These are phyloP conservation scores for Pelagia noctiluca DNA, from an alignment of 30 jellyfish, hydroid and myxozoan genomes.

Conservation along the genomic window DNA sequence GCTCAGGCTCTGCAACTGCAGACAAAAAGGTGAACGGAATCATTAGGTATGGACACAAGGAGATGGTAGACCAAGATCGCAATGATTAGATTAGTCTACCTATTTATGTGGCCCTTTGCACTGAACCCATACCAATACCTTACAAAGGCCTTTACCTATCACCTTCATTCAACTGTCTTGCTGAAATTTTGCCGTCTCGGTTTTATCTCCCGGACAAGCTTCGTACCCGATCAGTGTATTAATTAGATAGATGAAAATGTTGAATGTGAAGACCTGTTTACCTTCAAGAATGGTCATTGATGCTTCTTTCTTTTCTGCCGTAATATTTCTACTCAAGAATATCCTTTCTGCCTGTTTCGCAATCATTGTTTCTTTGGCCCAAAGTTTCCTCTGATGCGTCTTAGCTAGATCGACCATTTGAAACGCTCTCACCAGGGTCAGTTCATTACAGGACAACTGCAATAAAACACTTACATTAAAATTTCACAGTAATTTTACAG, in stretches of 20 bases:
- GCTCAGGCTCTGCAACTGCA: no score
- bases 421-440: slow-evolving; percentile 21
- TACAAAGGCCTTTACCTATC: no score
- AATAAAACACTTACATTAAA: no score
- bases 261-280: background rate
- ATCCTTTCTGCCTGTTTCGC: slow-evolving; percentile 35
- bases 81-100: no score
- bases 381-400: slow-evolving; percentile 18
- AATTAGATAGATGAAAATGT: background rate
- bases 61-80: no score
- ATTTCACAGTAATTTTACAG: no score
- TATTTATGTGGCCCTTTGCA: no score
- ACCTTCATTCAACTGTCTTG: no score
- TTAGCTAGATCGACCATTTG: slow-evolving; percentile 9
- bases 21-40: no score
- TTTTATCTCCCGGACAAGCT: background rate
- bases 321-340: background rate
- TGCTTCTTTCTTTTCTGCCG: slow-evolving; percentile 23
- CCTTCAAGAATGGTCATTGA: slow-evolving; percentile 22
- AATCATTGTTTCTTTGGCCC: slow-evolving; percentile 50
- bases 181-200: no score
- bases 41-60: no score
- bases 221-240: background rate
- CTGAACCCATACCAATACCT: no score
- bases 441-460: slow-evolving; percentile 9